Evolutionary conservation across 2,888 invertebrate genomes (phyloP), one percentile per base, ranked within the genome.

Genomic region (Terebella lapidaria): DNA sequence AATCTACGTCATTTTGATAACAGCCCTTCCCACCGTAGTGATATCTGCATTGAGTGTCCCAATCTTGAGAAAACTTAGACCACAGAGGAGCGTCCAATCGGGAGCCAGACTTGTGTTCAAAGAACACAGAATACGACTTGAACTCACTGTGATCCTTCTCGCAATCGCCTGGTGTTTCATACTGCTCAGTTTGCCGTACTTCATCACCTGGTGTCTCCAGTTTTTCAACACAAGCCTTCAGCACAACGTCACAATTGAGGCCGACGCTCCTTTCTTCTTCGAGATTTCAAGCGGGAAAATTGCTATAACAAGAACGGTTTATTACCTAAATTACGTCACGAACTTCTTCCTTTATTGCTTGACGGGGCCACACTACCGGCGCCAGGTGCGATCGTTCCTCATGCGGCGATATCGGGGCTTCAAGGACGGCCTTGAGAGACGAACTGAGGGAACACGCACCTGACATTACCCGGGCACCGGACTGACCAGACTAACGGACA

Each of bases 321-420:
- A 74, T 58, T 75, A 72, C 62, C 63, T 72, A n/a, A 76, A 75
- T 61, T 76, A 75, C 56, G 73, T 72, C 52, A 69, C 74, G 30
- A 75, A 76, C 60, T 76, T 76, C 56, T 75, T 76, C 60, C 67
- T 76, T 30, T 76, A 76, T 63, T 71, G 72, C 62, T 64, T 75
- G 10, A 75, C 74, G 0, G 76, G 76, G 0, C 72, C 75, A 1
- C 75, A 73, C 54, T 76, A 75, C 63, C 60, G 76, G 15, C 5
- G 55, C 5, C 22, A 55, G 55, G 24, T 55, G 4, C 5, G 29
- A 10, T 53, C 53, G 22, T 10, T 53, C 15, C 53, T 53, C 10
- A 53, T 35, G 35, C 35, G 10, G 10, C 10, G 35, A 18, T 35
- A 35, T 18, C 35, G 35, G 10, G 35, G 10, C 35, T 18, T 15